These are phyloP conservation scores for Drosophila quadrilineata DNA, from an alignment of 1,140 invertebrate genomes.

Conservation along the genomic window DNA sequence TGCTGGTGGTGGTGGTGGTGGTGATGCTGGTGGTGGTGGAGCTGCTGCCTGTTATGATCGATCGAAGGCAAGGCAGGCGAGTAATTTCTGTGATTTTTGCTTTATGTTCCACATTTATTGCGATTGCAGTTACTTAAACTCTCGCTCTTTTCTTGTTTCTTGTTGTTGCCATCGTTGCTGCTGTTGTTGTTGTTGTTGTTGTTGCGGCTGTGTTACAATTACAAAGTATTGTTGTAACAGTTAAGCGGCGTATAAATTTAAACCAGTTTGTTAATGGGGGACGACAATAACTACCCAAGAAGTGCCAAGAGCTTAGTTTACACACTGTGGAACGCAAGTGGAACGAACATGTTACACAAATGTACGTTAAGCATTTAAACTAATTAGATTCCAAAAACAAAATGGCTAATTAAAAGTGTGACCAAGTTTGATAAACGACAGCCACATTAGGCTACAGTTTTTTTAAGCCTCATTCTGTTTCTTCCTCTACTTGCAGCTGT, in stretches of 20 bases:
- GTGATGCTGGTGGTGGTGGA: neutral
- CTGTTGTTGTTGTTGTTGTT: conserved; percentile 31
- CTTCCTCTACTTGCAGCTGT: conserved; percentile 38
- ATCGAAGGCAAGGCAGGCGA: conserved; percentile 65
- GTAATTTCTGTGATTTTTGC: conserved; percentile 68
- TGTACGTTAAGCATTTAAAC: neutral
- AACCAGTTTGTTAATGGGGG: conserved; percentile 63
- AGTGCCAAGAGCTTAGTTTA: conserved; percentile 20
- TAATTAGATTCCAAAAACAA: neutral
- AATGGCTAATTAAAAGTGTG: conserved; percentile 36
- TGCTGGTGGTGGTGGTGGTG: conserved; percentile 1
- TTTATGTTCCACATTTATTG: conserved; percentile 75
- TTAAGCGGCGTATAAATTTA: conserved; percentile 57
- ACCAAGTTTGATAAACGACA: conserved; percentile 11
- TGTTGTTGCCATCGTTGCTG: conserved; percentile 34
- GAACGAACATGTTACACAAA: conserved; percentile 8
- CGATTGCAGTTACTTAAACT: conserved; percentile 48
- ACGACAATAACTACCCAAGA: conserved; percentile 35
- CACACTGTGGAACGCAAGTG: conserved; percentile 20
- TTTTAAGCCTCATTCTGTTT: conserved; percentile 9
- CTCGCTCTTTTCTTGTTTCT: no score
- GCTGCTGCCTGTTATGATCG: conserved; percentile 64
- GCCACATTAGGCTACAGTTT: conserved; percentile 16
- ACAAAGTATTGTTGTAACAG: conserved; percentile 60
- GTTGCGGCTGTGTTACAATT: conserved; percentile 56